Base-by-base conservation (phyloP, 2,113 vertebrate species). In the Alligator sinensis region DNA sequence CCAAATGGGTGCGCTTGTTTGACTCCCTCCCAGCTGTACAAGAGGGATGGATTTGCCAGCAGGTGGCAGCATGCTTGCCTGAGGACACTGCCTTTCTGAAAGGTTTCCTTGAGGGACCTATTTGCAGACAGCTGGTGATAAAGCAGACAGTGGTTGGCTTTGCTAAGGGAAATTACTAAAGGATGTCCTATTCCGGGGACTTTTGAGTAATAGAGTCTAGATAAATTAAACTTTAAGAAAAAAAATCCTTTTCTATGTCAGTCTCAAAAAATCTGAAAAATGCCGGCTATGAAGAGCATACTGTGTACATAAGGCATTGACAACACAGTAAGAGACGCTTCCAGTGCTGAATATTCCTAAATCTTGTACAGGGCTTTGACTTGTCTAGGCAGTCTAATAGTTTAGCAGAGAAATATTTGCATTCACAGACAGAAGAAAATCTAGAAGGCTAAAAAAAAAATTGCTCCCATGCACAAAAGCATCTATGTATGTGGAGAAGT, bases 31-130 rank as follows among this genome's bases (percentile, higher is more conserved):
- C 16, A 58, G 25, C 58, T 27, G 47, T 18, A 30, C 30, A 30
- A 54, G 7, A 30, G 10, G 63, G 66, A 54, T 57, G 66, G 22
- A 13, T 4, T 87, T 17, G 59, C 87, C 94, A 83, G 87, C 78
- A 95, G 94, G 66, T 92, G 94, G 94, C 94, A 92, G 74, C 83
- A 30, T 95, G 18, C 47, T 78, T 78, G 74, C 28, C 57, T 24
- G 10, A 61, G n/a, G 28, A 62, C 62, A 62, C 38, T 54, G 27
- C 21, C 19, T 28, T 64, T 77, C 66, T 54, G 82, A 86, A 92
- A 90, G 77, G 77, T 68, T 95, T 89, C 47, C 66, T 89, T 88
- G 72, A 47, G 25, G 61, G 75, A 59, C 28, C 68, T 60, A 77
- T 86, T 62, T 82, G 57, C 76, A 81, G 38, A 81, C 68, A 81